Evolutionary conservation across 2,797 vertebrate genomes (phyloP).

Genomic region (Eremophila alpestris): DNA sequence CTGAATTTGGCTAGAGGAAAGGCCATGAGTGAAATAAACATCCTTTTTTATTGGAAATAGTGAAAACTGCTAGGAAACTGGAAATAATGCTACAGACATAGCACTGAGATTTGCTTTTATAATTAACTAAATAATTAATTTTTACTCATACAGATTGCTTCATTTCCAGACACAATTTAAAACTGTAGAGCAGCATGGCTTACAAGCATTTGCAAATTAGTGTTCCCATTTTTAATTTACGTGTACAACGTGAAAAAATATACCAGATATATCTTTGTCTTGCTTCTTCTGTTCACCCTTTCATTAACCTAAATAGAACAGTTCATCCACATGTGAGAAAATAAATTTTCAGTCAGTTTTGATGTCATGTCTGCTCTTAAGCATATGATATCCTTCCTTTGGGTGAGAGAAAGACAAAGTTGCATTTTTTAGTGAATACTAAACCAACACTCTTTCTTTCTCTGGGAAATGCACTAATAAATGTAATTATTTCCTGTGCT

Average conservation of each 20-base stretch:
- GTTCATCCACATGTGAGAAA: not conserved
- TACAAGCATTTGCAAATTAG: not conserved
- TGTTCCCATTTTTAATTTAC: not conserved
- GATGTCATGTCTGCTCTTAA: not conserved
- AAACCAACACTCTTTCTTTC: not conserved
- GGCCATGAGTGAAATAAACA: not conserved
- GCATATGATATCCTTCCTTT: not conserved
- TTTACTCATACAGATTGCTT: not conserved
- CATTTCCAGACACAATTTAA: not conserved
- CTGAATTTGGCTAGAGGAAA: not conserved
- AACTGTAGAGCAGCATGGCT: not conserved
- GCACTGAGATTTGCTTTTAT: not conserved
- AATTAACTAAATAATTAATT: not conserved
- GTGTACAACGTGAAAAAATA: not conserved
- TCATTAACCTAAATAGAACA: not conserved
- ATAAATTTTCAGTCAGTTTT: conserved; percentile 1
- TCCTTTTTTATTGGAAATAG: not conserved
- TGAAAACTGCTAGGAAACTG: not conserved
- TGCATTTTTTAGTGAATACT: not conserved
- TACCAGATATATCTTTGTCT: not conserved
- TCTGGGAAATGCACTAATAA: conserved; percentile 31
- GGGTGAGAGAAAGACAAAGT: not conserved
- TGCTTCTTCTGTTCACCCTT: not conserved
- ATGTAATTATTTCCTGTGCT: conserved; percentile 3
- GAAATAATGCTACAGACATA: not conserved